Base-by-base conservation (phyloP, 64 coral and sea anemone species). In the Trachythela sp. region DNA sequence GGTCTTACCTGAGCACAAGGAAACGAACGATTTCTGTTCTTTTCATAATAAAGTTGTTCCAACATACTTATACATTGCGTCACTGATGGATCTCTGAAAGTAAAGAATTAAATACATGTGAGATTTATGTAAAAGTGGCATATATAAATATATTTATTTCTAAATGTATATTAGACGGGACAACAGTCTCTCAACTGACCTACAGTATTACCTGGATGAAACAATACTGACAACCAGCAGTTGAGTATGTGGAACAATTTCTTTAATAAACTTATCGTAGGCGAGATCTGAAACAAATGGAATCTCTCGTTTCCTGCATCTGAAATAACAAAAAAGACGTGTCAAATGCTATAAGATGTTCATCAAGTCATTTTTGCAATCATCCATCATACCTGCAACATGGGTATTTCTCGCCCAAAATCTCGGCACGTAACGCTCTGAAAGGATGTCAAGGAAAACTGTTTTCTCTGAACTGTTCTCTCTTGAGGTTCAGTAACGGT, bases 141-240 rank as follows among this genome's bases (percentile, higher is more conserved):
- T 20, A 22, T 42, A 29, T 26, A 31, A 31, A 90, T 22, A 85
- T 7, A 4, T 11, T 7, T 33, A 15, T 93, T n/a, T n/a, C n/a
- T n/a, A n/a, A n/a, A n/a, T n/a, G n/a, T n/a, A n/a, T n/a, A n/a
- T n/a, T n/a, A n/a, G n/a, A n/a, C n/a, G n/a, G n/a, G n/a, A n/a
- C n/a, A n/a, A n/a, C n/a, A n/a, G n/a, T n/a, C n/a, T n/a, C n/a
- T n/a, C n/a, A n/a, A n/a, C n/a, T n/a, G n/a, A n/a, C n/a, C n/a
- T n/a, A n/a, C n/a, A n/a, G n/a, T n/a, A n/a, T 91, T 89, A 99
- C 96, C 85, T 85, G 4, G 96, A 99, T n/a, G 96, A 99, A 9
- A 94, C 92, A n/a, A 99, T 93, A 38, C 91, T 99, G 85, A 99
- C 91, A 42, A 99, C 96, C 5, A 99, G 64, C n/a, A 99, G 77